Base-by-base conservation (phyloP, 2,888 invertebrate genomes). In the Allacma fusca region DNA sequence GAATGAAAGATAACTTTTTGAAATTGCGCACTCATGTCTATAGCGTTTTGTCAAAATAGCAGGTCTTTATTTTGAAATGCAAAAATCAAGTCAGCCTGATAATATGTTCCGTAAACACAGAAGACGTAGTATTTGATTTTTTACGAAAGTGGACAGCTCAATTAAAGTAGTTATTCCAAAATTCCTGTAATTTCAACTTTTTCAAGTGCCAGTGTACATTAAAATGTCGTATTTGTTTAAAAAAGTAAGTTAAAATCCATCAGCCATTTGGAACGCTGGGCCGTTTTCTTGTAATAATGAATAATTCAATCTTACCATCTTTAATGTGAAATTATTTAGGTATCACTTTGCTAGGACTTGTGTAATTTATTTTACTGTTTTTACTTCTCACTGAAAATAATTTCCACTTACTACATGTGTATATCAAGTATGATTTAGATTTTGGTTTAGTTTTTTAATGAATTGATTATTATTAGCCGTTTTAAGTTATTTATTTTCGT, bases 401-500 rank as follows among this genome's bases (percentile, higher is more conserved):
- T 50, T 23, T 12, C 16, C 62, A 62, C 24, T 24, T 62, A 62
- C 23, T 12, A 4, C 9, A 24, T 62, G 57, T 16, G 57, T 62
- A 62, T 23, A 62, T 62, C 5, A 57, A 57, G 7, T 57, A 4
- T 57, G 57, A 57, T 62, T 62, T 62, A 23, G 26, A 50, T 50
- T 50, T 50, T 50, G 19, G 16, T 19, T 19, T 50, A 50, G 50
- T 50, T 50, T 50, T 34, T 50, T 50, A 50, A 50, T 12, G 50
- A 50, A 13, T 50, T 5, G 50, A 50, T 19, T 50, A 19, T 13
- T 50, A 50, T n/a, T 50, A 50, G n/a, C 24, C 62, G 62, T 62
- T 50, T 50, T 40, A 59, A 59, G 59, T 59, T 62, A 62, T 62
- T 62, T 62, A 26, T 62, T 62, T 62, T 62, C 62, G 62, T 26